Evolutionary conservation across 1,140 invertebrate genomes (phyloP).

Genomic region (Phenacoccus solenopsis): DNA sequence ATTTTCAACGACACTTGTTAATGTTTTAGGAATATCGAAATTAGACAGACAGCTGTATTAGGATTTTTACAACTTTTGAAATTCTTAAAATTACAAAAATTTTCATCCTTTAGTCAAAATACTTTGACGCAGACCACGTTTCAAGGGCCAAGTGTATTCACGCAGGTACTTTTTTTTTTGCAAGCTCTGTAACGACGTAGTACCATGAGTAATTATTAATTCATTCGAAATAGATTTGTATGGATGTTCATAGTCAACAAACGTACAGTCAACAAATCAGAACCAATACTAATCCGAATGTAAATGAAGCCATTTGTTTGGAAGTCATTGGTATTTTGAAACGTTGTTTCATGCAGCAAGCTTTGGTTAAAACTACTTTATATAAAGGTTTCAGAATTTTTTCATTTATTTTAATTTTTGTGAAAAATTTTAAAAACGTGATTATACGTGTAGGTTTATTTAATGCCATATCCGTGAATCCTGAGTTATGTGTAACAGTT

Average conservation of each 20-base stretch:
- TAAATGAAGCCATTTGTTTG: constrained; percentile 27
- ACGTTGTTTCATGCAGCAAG: constrained; percentile 27
- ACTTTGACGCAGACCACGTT: constrained; percentile 15
- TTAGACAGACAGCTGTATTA: constrained; percentile 18
- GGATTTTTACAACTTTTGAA: constrained; percentile 21
- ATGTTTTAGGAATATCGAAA: constrained; percentile 18
- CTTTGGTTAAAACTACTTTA: constrained; percentile 25
- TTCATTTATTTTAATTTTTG: neutral
- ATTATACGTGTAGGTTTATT: constrained; percentile 23
- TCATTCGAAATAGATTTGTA: constrained; percentile 19
- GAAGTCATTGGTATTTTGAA: constrained; percentile 28
- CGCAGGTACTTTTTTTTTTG: constrained; percentile 13
- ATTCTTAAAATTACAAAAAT: constrained; percentile 8
- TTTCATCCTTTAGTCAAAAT: constrained; percentile 20
- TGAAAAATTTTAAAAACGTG: neutral
- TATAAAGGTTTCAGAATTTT: constrained; percentile 24
- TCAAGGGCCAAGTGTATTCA: constrained; percentile 21
- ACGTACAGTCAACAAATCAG: neutral
- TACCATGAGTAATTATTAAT: neutral
- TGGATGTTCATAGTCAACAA: constrained; percentile 23
- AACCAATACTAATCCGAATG: constrained; percentile 18
- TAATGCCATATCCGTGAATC: constrained; percentile 24
- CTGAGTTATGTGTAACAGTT: constrained; percentile 25
- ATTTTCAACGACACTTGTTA: neutral
- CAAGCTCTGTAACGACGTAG: neutral